Evolutionary conservation across 2,888 invertebrate species (phyloP).

Genomic region (Noctua janthina): DNA sequence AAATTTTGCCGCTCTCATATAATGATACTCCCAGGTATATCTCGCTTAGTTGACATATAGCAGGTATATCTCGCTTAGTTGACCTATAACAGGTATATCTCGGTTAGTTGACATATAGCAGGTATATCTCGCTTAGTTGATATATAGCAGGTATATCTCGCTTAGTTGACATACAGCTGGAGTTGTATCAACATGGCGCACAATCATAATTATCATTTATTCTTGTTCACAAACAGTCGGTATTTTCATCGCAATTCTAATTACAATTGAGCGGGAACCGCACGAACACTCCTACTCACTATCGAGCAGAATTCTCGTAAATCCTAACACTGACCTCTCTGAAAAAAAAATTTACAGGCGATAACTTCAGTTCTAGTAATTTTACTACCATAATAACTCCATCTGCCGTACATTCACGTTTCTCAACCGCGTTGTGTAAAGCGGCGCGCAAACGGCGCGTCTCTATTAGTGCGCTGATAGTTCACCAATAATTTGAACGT

Average conservation of each 20-base stretch:
- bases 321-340: constrained; percentile 9
- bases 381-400: constrained; percentile 27
- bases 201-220: background rate
- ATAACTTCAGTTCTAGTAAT: constrained; percentile 38
- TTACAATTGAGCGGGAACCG: constrained; percentile 13
- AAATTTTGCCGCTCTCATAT: background rate
- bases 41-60: too few relatives aligned
- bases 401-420: background rate
- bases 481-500: background rate
- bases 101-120: too few relatives aligned
- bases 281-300: background rate
- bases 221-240: background rate
- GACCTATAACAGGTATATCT: too few relatives aligned
- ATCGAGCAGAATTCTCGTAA: constrained; percentile 16
- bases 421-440: background rate
- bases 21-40: too few relatives aligned
- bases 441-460: constrained; percentile 12
- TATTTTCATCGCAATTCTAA: background rate
- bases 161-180: background rate
- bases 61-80: too few relatives aligned
- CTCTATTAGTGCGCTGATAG: background rate
- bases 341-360: constrained; percentile 19
- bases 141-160: too few relatives aligned
- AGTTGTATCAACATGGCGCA: background rate
- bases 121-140: too few relatives aligned